Base-by-base conservation (phyloP, 2,888 invertebrate species). In the Hypolimnas misippus region DNA sequence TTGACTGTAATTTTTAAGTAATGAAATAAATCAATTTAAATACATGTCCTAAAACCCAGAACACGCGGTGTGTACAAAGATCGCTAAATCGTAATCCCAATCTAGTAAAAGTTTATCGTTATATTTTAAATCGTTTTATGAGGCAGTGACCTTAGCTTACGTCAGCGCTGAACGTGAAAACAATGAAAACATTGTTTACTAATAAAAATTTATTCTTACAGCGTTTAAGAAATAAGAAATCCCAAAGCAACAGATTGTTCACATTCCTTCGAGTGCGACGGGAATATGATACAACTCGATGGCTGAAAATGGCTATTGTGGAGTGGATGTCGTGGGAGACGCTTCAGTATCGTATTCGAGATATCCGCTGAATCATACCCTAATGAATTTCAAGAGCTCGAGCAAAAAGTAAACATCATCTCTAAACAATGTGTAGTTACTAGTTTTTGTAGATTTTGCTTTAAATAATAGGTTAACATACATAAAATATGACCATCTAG, bases 161-260 rank as follows among this genome's bases (percentile, higher is more conserved):
- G 46, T 46, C 46, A 46, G 25, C 46, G 21, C 25, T 12, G n/a
- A 12, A 6, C 21, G 21, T 25, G 21, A 21, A 46, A 46, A 46
- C 46, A 25, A 46, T 46, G 21, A n/a, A 46, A 1, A 12, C 46
- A 6, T 40, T 46, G 25, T 46, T 46, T 25, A 46, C 46, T 46
- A 25, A 46, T 21, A 21, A 21, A 46, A 10, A 21, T 42, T 21
- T 21, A 21, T 46, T 21, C 46, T 21, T 16, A 8, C 1, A 1
- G 10, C 8, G 1, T 16, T 8, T 0, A 17, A 6, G 7, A 1
- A 33, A 33, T 12, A 1, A 2, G 12, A 33, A 33, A 33, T 10
- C 10, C 33, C 12, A 10, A 33, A 8, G 33, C 1, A 8, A 7
- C 7, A 1, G 1, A 7, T 10, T 12, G 12, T 7, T 6, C 1